A percentile compares a stretch with the other conserved stretches of the same genome.
phyloP scores from a whole-genome alignment of 2,888 invertebrate genomes.

The Drosophila kambysellisi region DNA sequence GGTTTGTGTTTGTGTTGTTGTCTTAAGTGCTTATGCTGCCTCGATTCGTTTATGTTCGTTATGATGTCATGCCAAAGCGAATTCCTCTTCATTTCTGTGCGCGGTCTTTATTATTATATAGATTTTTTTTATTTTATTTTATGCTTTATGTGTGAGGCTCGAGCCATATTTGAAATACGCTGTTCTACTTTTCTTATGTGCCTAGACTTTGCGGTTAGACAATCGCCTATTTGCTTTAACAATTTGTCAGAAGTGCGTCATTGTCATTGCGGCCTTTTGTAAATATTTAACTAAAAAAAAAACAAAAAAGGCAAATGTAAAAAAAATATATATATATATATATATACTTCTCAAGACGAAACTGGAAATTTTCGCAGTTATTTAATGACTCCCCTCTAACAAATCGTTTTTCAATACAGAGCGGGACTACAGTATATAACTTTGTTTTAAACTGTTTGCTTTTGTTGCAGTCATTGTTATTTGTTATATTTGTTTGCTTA shows the following conservation, averaged over 20 bases:
- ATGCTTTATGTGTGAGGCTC: conserved; percentile 45
- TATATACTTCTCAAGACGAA: conserved; percentile 30
- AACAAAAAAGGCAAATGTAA: conserved; percentile 24
- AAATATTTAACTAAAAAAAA: conserved; percentile 57
- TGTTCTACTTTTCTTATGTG: conserved; percentile 74
- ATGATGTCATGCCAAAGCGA: conserved; percentile 74
- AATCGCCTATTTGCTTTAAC: conserved; percentile 68
- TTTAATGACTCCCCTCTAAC: conserved; percentile 39
- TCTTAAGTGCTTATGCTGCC: conserved; percentile 66
- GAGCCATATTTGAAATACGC: conserved; percentile 53
- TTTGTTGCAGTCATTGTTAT: conserved; percentile 18
- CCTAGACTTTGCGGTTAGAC: conserved; percentile 63
- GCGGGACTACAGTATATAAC: conserved; percentile 9
- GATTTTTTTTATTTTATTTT: conserved; percentile 19
- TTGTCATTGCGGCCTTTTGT: conserved; percentile 63
- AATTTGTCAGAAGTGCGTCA: conserved; percentile 71
- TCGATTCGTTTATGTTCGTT: conserved; percentile 61
- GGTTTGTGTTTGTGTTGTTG: conserved; percentile 10
- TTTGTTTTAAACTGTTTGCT: conserved; percentile 37
- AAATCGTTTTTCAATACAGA: conserved; percentile 41
- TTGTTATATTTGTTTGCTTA: conserved; percentile 42
- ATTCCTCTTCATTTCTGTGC: conserved; percentile 67
- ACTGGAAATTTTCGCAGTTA: conserved; percentile 50
- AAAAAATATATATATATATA: conserved; percentile 13
- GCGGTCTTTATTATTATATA: conserved; percentile 27